These are phyloP conservation scores for Buathra laborator DNA, from an alignment of 2,888 invertebrate species.

Conservation along the genomic window DNA sequence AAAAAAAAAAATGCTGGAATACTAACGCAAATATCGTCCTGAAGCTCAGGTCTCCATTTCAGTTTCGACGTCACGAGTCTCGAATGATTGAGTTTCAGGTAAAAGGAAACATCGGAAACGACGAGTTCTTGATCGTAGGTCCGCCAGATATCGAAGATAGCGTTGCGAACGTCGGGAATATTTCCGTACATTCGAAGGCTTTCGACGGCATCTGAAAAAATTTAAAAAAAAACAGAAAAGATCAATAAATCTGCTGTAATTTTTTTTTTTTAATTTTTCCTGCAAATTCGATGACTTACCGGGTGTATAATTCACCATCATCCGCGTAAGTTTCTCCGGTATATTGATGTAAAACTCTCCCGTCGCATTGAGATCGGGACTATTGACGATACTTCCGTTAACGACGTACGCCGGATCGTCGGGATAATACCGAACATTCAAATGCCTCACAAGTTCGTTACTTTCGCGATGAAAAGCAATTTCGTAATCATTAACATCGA, in stretches of 20 bases:
- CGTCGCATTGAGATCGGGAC: constrained; percentile 87
- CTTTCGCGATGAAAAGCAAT: constrained; percentile 87
- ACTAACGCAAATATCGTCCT: constrained; percentile 87
- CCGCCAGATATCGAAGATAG: constrained; percentile 92
- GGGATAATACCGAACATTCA: constrained; percentile 86
- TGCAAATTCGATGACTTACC: constrained; percentile 76
- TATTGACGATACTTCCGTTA: constrained; percentile 87
- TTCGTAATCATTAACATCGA: constrained; percentile 87
- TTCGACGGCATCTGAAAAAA: constrained; percentile 88
- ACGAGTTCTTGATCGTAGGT: constrained; percentile 91
- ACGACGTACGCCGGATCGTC: constrained; percentile 86
- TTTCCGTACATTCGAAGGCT: constrained; percentile 91
- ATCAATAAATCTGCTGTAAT: background rate
- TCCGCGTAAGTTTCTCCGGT: constrained; percentile 87
- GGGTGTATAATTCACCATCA: constrained; percentile 90
- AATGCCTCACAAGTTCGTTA: constrained; percentile 86
- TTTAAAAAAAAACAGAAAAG: constrained; percentile 4
- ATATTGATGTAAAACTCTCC: constrained; percentile 88
- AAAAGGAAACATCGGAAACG: constrained; percentile 92
- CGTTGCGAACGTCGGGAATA: constrained; percentile 92
- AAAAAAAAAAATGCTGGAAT: background rate
- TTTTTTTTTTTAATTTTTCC: background rate
- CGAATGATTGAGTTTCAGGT: constrained; percentile 93
- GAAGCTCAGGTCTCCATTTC: constrained; percentile 92
- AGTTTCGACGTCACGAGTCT: constrained; percentile 92